phyloP scores from a whole-genome alignment of 2,888 invertebrate genomes.

The Uropetala carovei region DNA sequence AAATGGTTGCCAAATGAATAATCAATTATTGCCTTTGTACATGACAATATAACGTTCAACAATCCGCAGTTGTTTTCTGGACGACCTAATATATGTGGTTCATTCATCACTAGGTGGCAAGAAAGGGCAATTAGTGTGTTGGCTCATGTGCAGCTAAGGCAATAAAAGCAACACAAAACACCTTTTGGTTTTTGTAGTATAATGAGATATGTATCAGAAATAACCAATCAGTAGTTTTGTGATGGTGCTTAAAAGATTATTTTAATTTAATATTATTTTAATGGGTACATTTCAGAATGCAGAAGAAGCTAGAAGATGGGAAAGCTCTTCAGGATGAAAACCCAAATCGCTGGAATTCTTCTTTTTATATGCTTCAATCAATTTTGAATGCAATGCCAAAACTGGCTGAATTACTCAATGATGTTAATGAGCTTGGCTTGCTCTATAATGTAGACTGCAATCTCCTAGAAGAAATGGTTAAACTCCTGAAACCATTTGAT shows the following conservation, averaged over 20 bases:
- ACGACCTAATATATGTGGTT: too few species aligned
- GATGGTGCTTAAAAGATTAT: not conserved
- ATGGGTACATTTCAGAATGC: not conserved
- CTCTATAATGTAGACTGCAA: conserved; percentile 22
- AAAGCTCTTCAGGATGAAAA: conserved; percentile 2
- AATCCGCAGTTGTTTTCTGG: too few species aligned
- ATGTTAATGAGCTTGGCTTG: not conserved
- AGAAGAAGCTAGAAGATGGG: conserved; percentile 14
- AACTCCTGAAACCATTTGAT: conserved; percentile 38
- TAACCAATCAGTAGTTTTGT: too few species aligned
- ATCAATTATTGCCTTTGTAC: too few species aligned
- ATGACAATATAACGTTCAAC: too few species aligned
- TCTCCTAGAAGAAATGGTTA: conserved; percentile 25
- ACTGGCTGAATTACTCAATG: not conserved
- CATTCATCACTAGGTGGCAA: too few species aligned
- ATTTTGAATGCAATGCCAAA: conserved; percentile 33
- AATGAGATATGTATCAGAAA: too few species aligned
- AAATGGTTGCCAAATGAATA: too few species aligned
- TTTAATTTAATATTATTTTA: not conserved
- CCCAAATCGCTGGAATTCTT: conserved; percentile 12
- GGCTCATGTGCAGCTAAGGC: too few species aligned
- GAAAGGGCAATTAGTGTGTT: too few species aligned
- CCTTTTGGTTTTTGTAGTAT: too few species aligned
- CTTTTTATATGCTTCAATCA: conserved; percentile 32
- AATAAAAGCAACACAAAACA: too few species aligned